Percentiles rank a stretch among this genome's conserved stretches.
Evolutionary conservation across 1,140 invertebrate species (phyloP).

Genomic region (Xylocopa sonorina): DNA sequence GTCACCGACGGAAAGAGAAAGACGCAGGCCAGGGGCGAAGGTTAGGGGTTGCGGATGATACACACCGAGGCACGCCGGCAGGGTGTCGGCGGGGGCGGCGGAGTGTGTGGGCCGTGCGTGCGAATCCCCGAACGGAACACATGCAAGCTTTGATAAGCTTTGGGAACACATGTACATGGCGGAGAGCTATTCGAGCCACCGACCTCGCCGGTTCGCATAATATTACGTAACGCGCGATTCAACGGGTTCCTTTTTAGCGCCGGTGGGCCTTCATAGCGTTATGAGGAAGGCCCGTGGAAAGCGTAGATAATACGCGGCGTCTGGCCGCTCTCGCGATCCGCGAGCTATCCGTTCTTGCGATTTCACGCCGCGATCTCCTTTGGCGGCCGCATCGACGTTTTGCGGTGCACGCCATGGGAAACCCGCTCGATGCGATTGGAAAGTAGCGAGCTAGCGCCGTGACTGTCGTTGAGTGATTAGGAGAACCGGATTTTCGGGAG

Average conservation of each 20-base stretch:
- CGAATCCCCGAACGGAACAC: constrained; percentile 77
- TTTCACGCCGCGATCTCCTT: constrained; percentile 22
- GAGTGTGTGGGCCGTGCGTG: constrained; percentile 74
- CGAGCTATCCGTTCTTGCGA: constrained; percentile 8
- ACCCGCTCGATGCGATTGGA: not conserved
- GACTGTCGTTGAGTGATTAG: constrained; percentile 11
- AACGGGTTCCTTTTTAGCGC: constrained; percentile 51
- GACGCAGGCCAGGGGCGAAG: constrained; percentile 62
- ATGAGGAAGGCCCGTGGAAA: constrained; percentile 37
- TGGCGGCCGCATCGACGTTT: constrained; percentile 23
- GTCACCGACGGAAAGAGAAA: constrained; percentile 66
- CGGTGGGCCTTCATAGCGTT: constrained; percentile 36
- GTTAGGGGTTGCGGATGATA: constrained; percentile 73
- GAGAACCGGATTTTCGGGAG: not conserved
- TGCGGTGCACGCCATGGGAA: not conserved
- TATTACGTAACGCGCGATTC: constrained; percentile 74
- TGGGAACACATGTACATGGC: constrained; percentile 67
- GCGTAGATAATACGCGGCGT: constrained; percentile 38
- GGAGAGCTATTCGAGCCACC: constrained; percentile 67
- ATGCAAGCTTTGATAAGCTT: constrained; percentile 80
- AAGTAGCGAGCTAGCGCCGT: too few relatives aligned
- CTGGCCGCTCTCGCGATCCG: constrained; percentile 48
- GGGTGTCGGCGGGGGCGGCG: constrained; percentile 48
- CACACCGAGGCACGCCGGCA: constrained; percentile 56
- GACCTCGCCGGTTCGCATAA: constrained; percentile 71